Evolutionary conservation across 2,888 invertebrate species (phyloP), one percentile per base, ranked within the genome.

Genomic region (Stenurella melanura): DNA sequence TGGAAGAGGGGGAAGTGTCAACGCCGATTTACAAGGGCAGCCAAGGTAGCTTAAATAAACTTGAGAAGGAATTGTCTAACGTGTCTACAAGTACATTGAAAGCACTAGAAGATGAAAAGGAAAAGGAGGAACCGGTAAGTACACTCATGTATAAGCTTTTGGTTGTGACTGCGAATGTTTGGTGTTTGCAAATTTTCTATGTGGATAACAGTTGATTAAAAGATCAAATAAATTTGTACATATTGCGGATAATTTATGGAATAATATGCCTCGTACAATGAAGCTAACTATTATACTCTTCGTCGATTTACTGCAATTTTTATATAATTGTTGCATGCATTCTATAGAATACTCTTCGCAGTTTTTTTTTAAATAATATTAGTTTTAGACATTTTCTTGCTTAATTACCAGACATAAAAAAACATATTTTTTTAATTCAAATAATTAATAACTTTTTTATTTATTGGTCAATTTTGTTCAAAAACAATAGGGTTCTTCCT

Each of bases 31-130:
- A 83, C 60, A 85, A 83, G 78, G 83, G 84, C 60, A 87, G 86
- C 68, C 79, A 79, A 30, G 85, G 81, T 73, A 82, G 85, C 72
- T 79, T 89, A 42, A 88, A 88, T 72, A 89, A 89, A 79, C 80
- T 89, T 72, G 87, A 89, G 66, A 88, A 89, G 77, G 89, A 89
- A 78, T 75, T 87, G 34, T 87, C 88, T 1, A 88, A 88, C 73
- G 83, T 84, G 38, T 86, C 87, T 0, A 83, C 84, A 6, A 84
- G 81, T 15, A 85, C 86, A 19, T 74, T 86, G 26, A 86, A 87
- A 75, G 85, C 85, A 17, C 78, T 81, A 1, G 82, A 83, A 34
- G 81, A 83, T 30, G 80, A 82, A 54, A 82, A 81, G 56, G 79
- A 80, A 71, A 79, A 76, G 18, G 83, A 83, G 11, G 84, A 84